phyloP scores from a whole-genome alignment of 2,888 invertebrate genomes.

The Marronus borbonicus region DNA sequence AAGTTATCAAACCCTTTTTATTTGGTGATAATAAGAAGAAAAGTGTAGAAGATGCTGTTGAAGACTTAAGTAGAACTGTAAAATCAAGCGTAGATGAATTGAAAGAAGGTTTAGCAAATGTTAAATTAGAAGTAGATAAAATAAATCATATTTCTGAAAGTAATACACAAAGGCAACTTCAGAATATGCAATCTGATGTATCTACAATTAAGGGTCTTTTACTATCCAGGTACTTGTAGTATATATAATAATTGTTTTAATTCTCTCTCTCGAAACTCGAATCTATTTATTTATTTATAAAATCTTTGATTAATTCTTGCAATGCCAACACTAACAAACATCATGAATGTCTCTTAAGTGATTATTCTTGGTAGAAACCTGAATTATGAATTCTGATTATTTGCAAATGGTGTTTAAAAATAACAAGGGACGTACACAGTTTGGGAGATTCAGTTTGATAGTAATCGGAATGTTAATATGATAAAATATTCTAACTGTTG shows the following conservation, averaged over 20 bases:
- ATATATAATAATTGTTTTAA: constrained; percentile 17
- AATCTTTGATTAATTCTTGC: not conserved
- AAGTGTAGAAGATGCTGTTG: constrained; percentile 78
- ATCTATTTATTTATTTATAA: not conserved
- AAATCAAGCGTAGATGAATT: constrained; percentile 75
- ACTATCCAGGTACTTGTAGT: constrained; percentile 75
- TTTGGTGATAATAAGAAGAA: constrained; percentile 80
- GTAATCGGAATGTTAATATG: no score
- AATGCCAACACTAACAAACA: no score
- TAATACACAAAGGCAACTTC: constrained; percentile 75
- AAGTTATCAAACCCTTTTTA: constrained; percentile 77
- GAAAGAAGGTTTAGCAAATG: constrained; percentile 77
- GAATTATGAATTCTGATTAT: no score
- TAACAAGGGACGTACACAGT: no score
- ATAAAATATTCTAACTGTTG: no score
- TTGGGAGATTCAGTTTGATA: no score
- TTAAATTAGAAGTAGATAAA: constrained; percentile 78
- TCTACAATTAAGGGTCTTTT: constrained; percentile 82
- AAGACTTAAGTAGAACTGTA: constrained; percentile 79
- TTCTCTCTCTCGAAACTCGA: not conserved
- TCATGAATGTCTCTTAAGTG: no score
- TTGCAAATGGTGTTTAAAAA: no score
- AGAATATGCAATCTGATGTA: constrained; percentile 79
- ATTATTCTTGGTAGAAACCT: no score
- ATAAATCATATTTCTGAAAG: constrained; percentile 68